Evolutionary conservation across 2,888 invertebrate species (phyloP).

Genomic region (Cremastinae sp.): DNA sequence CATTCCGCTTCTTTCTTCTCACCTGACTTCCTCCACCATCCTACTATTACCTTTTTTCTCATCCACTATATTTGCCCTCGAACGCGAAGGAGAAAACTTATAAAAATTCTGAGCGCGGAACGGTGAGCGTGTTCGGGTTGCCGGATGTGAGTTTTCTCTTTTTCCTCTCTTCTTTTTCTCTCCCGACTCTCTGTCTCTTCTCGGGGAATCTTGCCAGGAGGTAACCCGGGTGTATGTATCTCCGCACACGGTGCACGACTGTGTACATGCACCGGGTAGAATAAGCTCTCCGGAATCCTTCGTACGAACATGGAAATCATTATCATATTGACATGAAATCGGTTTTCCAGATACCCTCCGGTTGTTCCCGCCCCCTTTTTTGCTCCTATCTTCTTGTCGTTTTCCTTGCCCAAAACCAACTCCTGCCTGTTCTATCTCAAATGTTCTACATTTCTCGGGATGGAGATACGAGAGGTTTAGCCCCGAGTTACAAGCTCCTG

Average conservation of each 20-base stretch:
- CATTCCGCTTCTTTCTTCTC: conserved; percentile 22
- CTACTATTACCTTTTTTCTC: conserved; percentile 20
- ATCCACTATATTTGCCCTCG: conserved; percentile 49
- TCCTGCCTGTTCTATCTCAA: conserved; percentile 6
- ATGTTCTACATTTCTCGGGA: conserved; percentile 7
- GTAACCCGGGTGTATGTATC: conserved; percentile 26
- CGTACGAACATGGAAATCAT: conserved; percentile 72
- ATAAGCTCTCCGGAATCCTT: conserved; percentile 32
- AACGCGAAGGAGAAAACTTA: conserved; percentile 71
- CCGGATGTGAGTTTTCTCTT: conserved; percentile 65
- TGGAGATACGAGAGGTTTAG: neutral
- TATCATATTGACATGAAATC: conserved; percentile 72
- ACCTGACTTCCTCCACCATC: conserved; percentile 13
- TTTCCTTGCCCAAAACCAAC: conserved; percentile 5
- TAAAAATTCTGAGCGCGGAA: conserved; percentile 75
- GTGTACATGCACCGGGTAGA: conserved; percentile 2
- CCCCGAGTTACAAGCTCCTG: neutral
- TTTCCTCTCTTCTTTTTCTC: too few relatives aligned
- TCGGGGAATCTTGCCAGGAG: too few relatives aligned
- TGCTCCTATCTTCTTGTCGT: neutral
- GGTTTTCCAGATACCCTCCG: conserved; percentile 25
- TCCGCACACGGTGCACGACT: neutral
- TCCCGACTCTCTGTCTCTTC: too few relatives aligned
- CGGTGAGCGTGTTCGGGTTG: conserved; percentile 74
- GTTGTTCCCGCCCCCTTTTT: neutral